A percentile compares a stretch with the other conserved stretches of the same genome.
phyloP scores from a whole-genome alignment of 2,113 vertebrate genomes.

The Tamias sibiricus region DNA sequence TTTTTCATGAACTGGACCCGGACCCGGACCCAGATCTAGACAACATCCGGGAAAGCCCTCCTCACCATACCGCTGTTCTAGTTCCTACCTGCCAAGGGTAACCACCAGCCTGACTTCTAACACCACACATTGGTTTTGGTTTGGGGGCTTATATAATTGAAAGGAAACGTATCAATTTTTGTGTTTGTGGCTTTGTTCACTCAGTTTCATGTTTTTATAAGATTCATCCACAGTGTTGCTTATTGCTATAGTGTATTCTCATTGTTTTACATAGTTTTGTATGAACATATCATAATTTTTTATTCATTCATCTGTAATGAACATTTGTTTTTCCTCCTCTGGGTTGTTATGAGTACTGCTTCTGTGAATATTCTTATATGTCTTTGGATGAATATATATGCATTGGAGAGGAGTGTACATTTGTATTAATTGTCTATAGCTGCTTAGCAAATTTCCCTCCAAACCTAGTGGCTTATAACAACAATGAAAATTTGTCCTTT shows the following conservation, averaged over 20 bases:
- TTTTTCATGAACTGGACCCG: background rate
- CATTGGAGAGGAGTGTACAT: background rate
- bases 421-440: background rate
- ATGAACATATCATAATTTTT: background rate
- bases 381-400: background rate
- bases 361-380: background rate
- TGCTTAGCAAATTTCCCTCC: background rate
- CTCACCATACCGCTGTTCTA: fast-evolving
- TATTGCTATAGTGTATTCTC: background rate
- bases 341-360: background rate
- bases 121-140: background rate
- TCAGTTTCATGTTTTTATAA: background rate
- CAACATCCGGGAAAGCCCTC: background rate
- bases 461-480: background rate
- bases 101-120: background rate
- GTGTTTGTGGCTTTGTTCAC: background rate
- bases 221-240: background rate
- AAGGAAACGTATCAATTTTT: background rate
- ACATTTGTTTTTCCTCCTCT: background rate
- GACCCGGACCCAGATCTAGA: background rate
- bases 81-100: background rate
- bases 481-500: background rate
- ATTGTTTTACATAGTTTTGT: background rate
- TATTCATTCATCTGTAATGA: background rate
- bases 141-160: conserved; percentile 1